Base-by-base conservation (phyloP, 35 echinoderm and acorn worm genomes). In the Patiria miniata region DNA sequence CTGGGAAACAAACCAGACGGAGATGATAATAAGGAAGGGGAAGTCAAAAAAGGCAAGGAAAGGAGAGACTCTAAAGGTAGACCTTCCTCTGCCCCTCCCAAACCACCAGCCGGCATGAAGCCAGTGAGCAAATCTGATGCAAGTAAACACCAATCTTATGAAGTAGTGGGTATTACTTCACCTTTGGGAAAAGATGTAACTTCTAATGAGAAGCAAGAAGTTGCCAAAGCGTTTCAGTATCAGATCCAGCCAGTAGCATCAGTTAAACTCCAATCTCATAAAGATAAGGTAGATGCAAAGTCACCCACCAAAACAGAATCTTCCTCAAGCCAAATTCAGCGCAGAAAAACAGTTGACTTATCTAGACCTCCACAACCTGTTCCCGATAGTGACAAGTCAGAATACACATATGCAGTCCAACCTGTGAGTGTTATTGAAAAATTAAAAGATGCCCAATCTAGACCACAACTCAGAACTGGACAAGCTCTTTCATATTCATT, bases 81-180 rank as follows among this genome's bases (percentile, higher is more conserved):
- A 73, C 65, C 65, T 34, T 26, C 65, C 65, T 73, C 65, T 73
- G 65, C 65, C 65, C 65, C 65, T 73, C 65, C 65, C 34, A 73
- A 73, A 73, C 65, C 65, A 8, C 65, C 65, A 12, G 65, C 65
- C 0, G 65, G 21, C 65, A 36, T 30, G 14, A 73, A 73, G 29
- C 29, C 65, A 30, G 29, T 36, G 34, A 26, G 2, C 26, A 73
- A 26, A 7, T 26, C 26, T 16, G 34, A 22, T 32, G 15, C 65
- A 18, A 73, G 19, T 73, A 73, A 73, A 30, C 15, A 26, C 2
- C 65, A 73, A 34, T 5, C 65, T 30, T 73, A 36, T 36, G 65
- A 73, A 34, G 65, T 14, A 36, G 65, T 36, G n/a, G 65, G 26
- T 73, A 47, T 47, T 6, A 12, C 42, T 12, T 47, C 12, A 12